Evolutionary conservation across 2,797 vertebrate species (phyloP).

Genomic region (Strix occidentalis): DNA sequence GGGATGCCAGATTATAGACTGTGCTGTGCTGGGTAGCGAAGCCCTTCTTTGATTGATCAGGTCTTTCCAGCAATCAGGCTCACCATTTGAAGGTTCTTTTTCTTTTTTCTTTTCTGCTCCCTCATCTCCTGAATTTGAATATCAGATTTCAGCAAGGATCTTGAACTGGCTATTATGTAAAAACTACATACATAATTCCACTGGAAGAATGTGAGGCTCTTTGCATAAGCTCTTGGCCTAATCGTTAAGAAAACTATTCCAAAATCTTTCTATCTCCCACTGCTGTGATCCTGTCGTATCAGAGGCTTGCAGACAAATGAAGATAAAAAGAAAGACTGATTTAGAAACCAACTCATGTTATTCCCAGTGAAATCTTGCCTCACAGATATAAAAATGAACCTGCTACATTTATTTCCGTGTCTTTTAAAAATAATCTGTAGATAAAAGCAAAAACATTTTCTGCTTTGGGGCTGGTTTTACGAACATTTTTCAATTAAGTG

Average conservation of each 20-base stretch:
- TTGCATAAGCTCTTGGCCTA: background rate
- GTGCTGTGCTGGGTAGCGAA: background rate
- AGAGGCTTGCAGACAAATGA: background rate
- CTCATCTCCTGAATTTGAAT: background rate
- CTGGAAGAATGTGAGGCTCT: background rate
- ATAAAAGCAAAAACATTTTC: background rate
- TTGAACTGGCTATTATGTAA: background rate
- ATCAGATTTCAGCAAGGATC: background rate
- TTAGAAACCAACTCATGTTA: background rate
- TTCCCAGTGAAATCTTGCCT: background rate
- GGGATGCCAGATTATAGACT: background rate
- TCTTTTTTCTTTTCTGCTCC: background rate
- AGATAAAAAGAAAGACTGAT: background rate
- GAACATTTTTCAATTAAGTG: background rate
- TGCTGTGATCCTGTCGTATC: background rate
- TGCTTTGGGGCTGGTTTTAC: background rate
- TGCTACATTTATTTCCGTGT: background rate
- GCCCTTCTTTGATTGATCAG: background rate
- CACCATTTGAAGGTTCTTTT: background rate
- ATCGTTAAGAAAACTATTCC: background rate
- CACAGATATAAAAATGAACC: background rate
- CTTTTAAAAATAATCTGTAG: background rate
- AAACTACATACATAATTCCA: background rate
- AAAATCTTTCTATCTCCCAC: background rate
- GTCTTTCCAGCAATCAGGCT: background rate